Conservation (phyloP, 1,140 invertebrate genomes). For the Drosophila micromelanica region DNA sequence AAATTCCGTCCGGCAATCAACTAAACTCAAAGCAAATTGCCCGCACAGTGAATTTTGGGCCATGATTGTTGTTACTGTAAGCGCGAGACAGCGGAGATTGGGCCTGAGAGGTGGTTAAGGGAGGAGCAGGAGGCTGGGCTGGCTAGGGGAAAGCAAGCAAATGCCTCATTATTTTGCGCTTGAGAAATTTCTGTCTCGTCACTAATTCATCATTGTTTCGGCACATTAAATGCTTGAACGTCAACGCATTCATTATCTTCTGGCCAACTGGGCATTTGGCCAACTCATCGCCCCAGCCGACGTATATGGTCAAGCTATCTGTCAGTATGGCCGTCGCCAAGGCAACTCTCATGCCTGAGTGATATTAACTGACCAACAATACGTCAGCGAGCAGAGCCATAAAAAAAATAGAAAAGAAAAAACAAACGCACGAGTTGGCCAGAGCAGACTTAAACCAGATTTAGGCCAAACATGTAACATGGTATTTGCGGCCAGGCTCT, state of each 20-base stretch:
- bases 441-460: constrained; percentile 66
- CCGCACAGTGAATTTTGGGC: constrained; percentile 57
- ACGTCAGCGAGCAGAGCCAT: constrained; percentile 56
- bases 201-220: constrained; percentile 83
- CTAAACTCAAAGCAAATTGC: constrained; percentile 82
- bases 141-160: constrained; percentile 35
- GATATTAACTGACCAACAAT: constrained; percentile 83
- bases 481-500: constrained; percentile 45
- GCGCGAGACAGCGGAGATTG: background rate
- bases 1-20: constrained; percentile 77
- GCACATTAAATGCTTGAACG: constrained; percentile 82
- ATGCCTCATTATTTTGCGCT: constrained; percentile 80
- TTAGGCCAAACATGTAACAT: constrained; percentile 49
- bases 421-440: constrained; percentile 40
- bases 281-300: constrained; percentile 59
- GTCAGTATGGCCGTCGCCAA: constrained; percentile 54
- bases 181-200: constrained; percentile 83
- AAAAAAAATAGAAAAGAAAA: constrained; percentile 22
- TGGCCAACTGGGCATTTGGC: constrained; percentile 55
- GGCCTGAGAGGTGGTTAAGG: background rate
- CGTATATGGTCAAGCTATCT: constrained; percentile 61
- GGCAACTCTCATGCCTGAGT: constrained; percentile 62
- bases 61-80: constrained; percentile 40
- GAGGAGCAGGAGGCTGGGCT: background rate
- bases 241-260: constrained; percentile 82